Conservation (phyloP, 2,888 invertebrate species). For the Elgonia sp. region DNA sequence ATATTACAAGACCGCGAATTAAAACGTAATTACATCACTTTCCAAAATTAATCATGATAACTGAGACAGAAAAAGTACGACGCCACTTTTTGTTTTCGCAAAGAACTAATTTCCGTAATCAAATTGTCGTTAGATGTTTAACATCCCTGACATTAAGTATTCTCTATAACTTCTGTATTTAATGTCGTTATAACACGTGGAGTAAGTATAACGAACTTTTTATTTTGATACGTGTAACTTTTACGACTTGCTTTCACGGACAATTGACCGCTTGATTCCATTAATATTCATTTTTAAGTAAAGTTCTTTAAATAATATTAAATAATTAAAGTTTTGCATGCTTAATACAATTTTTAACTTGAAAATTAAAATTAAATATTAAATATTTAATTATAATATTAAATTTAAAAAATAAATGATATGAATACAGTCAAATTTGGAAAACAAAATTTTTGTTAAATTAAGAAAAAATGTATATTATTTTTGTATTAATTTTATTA, state of each 20-base stretch:
- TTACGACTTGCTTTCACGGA: slow-evolving; percentile 54
- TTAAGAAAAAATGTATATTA: no score
- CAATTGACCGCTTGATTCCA: slow-evolving; percentile 21
- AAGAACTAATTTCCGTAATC: slow-evolving; percentile 47
- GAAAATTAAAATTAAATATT: no score
- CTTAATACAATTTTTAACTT: no score
- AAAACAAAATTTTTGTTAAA: no score
- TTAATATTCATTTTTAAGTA: no score
- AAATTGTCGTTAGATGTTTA: slow-evolving; percentile 41
- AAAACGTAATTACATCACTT: slow-evolving; percentile 36
- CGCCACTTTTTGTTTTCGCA: slow-evolving; percentile 12
- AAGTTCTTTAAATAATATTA: no score
- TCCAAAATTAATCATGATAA: slow-evolving; percentile 24
- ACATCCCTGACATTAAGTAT: slow-evolving; percentile 30
- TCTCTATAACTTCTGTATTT: slow-evolving; percentile 40
- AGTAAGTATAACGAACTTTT: slow-evolving; percentile 42
- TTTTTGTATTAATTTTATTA: no score
- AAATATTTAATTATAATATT: no score
- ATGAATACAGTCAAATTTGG: no score
- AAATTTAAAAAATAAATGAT: no score
- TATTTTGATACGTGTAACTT: slow-evolving; percentile 34
- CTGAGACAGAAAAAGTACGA: slow-evolving; percentile 11
- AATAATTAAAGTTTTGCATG: no score
- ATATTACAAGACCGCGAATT: slow-evolving; percentile 14
- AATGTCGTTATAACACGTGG: slow-evolving; percentile 19